Evolutionary conservation across 2,797 vertebrate genomes (phyloP).

Genomic region (Podarcis siculus): DNA sequence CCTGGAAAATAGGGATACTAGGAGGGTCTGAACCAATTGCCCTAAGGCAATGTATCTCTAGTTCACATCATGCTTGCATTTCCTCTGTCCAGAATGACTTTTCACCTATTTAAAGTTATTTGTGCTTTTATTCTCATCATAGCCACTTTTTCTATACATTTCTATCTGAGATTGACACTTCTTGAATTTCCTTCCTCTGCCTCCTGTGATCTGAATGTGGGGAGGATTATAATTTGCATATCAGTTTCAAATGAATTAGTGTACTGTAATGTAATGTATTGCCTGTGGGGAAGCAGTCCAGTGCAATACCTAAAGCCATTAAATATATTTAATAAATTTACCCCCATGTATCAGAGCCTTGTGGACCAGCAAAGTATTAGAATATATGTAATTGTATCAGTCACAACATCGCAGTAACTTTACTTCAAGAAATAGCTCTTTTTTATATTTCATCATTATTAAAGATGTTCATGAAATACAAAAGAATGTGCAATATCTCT

Average conservation of each 20-base stretch:
- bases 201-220: background rate
- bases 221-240: no score
- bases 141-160: background rate
- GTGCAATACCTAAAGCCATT: background rate
- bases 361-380: background rate
- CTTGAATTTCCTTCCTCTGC: background rate
- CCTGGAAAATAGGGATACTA: no score
- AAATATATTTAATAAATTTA: conserved; percentile 16
- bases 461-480: no score
- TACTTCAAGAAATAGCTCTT: background rate
- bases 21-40: no score
- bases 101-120: background rate
- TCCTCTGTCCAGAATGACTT: background rate
- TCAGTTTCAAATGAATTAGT: background rate
- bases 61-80: background rate
- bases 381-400: background rate
- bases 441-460: no score
- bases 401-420: background rate
- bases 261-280: background rate
- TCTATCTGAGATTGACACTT: background rate
- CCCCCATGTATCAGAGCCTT: background rate
- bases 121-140: background rate
- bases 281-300: background rate
- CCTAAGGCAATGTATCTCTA: background rate
- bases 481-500: no score